Evolutionary conservation across 2,888 invertebrate genomes (phyloP), one percentile per base, ranked within the genome.

Genomic region (Euzophera pinguis): DNA sequence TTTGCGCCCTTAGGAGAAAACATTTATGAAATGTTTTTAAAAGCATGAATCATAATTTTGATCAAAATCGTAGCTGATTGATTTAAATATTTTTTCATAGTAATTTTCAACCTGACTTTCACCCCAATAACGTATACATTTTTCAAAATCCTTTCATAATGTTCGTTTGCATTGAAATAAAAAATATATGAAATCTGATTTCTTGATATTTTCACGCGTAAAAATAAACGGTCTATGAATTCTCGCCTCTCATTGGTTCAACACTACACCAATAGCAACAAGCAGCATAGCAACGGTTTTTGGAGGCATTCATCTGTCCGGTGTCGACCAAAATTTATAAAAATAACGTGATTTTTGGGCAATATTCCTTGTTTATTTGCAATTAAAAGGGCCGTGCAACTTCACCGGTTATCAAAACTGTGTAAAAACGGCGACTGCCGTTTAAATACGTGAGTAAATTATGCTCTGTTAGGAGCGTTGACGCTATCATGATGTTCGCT

Each of bases 221-320:
- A 16, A 76, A 70, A 51, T 76, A 58, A 80, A 74, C 67, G 72
- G n/a, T 57, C 47, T 47, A 43, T 54, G 61, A 60, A 22, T 57
- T 64, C 61, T 66, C 54, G 50, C 53, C 56, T 48, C 58, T 35
- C 53, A 81, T 86, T 84, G 83, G 87, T 56, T 62, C 53, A 56
- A 61, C 53, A 12, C 41, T 45, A 41, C 53, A 61, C 86, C 84
- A 85, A 83, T 85, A 66, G 67, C 72, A 75, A 73, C 77, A 78
- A 59, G 76, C 81, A 75, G 70, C 67, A 69, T 61, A 58, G 62
- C 80, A 89, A 89, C 89, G 89, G 89, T 87, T 89, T 88, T 86
- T 80, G 73, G 76, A 81, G 74, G 77, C 79, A 70, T 74, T 79
- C 70, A 69, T 72, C 70, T 72, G 76, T 84, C 83, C 79, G 76